A percentile compares a stretch with the other conserved stretches of the same genome.
Conservation (phyloP, 2,888 invertebrate species). For the Netelia inedita region DNA sequence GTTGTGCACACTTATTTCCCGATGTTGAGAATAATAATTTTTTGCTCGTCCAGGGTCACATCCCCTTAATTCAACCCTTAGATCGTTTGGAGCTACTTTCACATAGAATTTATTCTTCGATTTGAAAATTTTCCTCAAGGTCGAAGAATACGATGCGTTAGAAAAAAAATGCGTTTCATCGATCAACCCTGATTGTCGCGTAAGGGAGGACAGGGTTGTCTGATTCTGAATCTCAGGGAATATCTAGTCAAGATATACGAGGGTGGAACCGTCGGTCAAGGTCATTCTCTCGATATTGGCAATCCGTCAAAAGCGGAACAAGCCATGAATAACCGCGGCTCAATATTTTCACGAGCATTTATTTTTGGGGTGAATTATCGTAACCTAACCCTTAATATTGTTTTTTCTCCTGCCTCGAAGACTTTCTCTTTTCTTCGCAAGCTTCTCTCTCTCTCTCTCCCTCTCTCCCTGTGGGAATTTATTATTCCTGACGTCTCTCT, state of each 20-base stretch:
- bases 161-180: constrained; percentile 16
- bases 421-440: constrained; percentile 12
- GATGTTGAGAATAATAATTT: not conserved
- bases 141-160: constrained; percentile 25
- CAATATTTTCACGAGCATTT: constrained; percentile 58
- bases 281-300: constrained; percentile 50
- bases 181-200: constrained; percentile 21
- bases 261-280: constrained; percentile 54
- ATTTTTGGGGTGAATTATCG: constrained; percentile 44
- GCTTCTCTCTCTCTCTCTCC: not conserved
- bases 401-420: not conserved
- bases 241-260: constrained; percentile 11
- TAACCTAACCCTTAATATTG: not conserved
- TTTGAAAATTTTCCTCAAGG: not conserved
- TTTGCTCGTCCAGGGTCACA: not conserved
- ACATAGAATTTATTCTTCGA: too few relatives aligned
- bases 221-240: not conserved
- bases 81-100: not conserved
- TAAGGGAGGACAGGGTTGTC: not conserved
- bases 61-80: too few relatives aligned
- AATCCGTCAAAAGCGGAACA: constrained; percentile 51
- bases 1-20: not conserved
- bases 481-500: constrained; percentile 39
- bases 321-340: constrained; percentile 55
- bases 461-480: not conserved